phyloP scores from a whole-genome alignment of 2,113 vertebrate genomes.

The Psilopsiagon aurifrons region DNA sequence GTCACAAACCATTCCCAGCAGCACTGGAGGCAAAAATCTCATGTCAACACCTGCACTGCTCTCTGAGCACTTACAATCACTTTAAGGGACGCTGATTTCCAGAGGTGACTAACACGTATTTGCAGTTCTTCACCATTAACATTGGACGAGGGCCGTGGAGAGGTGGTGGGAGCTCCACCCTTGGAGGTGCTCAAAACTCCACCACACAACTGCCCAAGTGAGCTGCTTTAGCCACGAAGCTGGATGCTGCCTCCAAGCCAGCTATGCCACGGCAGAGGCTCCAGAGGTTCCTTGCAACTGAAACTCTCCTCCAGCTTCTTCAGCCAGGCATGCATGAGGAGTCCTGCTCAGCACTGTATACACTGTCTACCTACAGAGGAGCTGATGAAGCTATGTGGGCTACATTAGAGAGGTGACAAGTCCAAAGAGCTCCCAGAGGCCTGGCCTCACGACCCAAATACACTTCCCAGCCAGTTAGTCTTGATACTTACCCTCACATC shows the following conservation, averaged over 20 bases:
- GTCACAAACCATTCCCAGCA: neutral
- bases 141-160: too few species aligned
- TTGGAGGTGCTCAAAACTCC: neutral
- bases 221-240: neutral
- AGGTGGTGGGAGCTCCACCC: neutral
- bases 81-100: neutral
- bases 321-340: neutral
- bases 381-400: neutral
- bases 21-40: neutral
- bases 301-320: neutral
- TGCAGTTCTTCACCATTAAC: neutral
- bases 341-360: accelerated
- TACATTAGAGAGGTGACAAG: neutral
- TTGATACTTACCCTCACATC: neutral
- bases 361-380: neutral
- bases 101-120: neutral
- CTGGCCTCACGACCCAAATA: neutral
- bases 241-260: neutral
- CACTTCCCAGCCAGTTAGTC: neutral
- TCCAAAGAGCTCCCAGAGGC: neutral
- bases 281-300: neutral
- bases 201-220: accelerated
- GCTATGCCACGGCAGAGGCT: neutral
- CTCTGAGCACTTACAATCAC: neutral
- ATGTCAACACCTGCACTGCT: neutral